Evolutionary conservation across 37 sponge, comb jelly and placozoan species (phyloP), one percentile per base, ranked within the genome.

Genomic region (Lycopodina hypogea): DNA sequence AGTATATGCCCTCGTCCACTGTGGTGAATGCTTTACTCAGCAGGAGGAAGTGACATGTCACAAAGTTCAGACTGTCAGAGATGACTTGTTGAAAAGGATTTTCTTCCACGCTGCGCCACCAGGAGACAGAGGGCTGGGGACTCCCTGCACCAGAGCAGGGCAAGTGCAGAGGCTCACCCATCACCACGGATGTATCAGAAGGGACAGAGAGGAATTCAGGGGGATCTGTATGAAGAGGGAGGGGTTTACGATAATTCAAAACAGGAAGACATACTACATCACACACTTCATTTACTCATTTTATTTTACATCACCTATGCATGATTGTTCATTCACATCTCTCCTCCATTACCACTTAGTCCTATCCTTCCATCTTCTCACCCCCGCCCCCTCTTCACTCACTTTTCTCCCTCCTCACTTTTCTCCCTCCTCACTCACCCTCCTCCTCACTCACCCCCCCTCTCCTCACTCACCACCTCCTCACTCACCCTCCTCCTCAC

Each of bases 1-100:
- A 80, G 65, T 87, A 87, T 35, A 37, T 11, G 29, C 81, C 87
- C 35, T 80, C 81, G 65, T 80, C 81, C 56, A 41, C 39, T 28
- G 28, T 72, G 28, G 24, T 33, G 19, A 39, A 50, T 38, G 42
- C 29, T 19, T 56, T 19, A 23, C 74, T 69, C 7, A 76, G 32
- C 50, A 87, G 63, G 29, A 40, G 39, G 69, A 80, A 76, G 39
- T 87, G 81, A 32, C 35, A 9, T 23, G 65, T 42, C 32, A 86
- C 56, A 38, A 86, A 52, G 0, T 71, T 39, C 23, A 48, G 62
- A 2, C 80, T 69, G 29, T 57, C 67, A 3, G 73, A 22, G 4
- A 52, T 4, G 19, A 78, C 40, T 28, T 71, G 23, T 3, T 41
- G 52, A 1, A 69, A 55, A 56, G 45, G 37, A 42, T 42, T 41